These are phyloP conservation scores for Eupelmus urozonus DNA, from an alignment of 2,888 invertebrate species.

Conservation along the genomic window DNA sequence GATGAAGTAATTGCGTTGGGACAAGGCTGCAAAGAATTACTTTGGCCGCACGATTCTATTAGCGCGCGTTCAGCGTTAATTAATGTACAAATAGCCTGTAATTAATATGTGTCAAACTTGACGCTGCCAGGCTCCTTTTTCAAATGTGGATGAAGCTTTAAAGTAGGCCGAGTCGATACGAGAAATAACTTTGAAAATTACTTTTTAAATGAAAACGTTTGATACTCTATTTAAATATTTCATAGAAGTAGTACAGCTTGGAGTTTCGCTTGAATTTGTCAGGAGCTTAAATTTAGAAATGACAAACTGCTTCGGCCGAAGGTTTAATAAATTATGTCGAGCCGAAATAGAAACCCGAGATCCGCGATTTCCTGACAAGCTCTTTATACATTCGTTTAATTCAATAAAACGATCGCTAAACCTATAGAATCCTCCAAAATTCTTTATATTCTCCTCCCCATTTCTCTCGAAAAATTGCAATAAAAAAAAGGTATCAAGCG, in stretches of 20 bases:
- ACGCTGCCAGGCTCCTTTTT: too few relatives aligned
- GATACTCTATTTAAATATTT: not conserved
- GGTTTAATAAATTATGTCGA: slow-evolving; percentile 6
- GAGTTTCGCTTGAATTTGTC: too few relatives aligned
- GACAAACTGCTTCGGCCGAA: too few relatives aligned
- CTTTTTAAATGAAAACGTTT: not conserved
- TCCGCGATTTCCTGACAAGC: too few relatives aligned
- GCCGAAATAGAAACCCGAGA: not conserved
- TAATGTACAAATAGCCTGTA: slow-evolving; percentile 23
- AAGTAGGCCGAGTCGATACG: not conserved
- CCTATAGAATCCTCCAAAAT: too few relatives aligned
- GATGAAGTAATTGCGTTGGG: not conserved
- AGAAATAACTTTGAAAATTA: slow-evolving; percentile 4
- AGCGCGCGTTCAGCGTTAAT: slow-evolving; percentile 3
- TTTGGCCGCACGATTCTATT: not conserved
- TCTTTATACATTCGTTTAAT: too few relatives aligned
- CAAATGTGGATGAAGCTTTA: too few relatives aligned
- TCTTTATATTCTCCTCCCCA: too few relatives aligned
- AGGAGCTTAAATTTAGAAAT: not conserved
- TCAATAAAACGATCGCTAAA: too few relatives aligned
- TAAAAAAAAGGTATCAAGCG: too few relatives aligned
- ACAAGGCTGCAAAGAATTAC: not conserved
- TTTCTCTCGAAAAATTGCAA: not conserved
- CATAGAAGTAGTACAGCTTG: not conserved
- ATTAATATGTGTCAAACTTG: slow-evolving; percentile 21